Evolutionary conservation across 2,888 invertebrate genomes (phyloP).

Genomic region (Drosophila melanosoma): DNA sequence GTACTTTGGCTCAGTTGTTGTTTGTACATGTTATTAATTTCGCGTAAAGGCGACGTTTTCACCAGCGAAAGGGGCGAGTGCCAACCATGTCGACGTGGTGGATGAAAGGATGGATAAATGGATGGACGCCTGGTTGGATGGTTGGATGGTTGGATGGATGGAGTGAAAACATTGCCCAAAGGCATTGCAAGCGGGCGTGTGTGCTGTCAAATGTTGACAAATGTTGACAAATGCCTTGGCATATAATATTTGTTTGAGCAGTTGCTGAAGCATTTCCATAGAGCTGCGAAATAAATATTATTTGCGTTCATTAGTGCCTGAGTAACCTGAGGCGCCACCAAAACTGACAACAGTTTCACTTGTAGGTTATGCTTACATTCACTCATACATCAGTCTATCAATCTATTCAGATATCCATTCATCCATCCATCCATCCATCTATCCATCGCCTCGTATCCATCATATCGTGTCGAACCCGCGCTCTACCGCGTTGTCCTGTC

Average conservation of each 20-base stretch:
- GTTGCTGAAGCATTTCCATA: constrained; percentile 25
- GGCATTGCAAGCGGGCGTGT: constrained; percentile 60
- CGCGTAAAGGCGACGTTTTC: constrained; percentile 62
- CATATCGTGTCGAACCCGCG: constrained; percentile 40
- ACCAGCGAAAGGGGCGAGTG: constrained; percentile 18
- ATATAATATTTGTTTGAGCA: constrained; percentile 65
- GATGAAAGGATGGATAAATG: constrained; percentile 34
- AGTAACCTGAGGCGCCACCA: constrained; percentile 55
- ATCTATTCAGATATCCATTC: constrained; percentile 22
- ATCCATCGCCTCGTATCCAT: constrained; percentile 30
- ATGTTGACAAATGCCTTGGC: constrained; percentile 82
- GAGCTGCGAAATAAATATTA: constrained; percentile 66
- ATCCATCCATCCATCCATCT: constrained; percentile 6
- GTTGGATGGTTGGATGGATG: constrained; percentile 23
- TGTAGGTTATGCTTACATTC: constrained; percentile 16
- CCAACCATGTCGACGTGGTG: constrained; percentile 64
- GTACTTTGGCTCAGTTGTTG: constrained; percentile 69
- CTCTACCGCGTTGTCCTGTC: constrained; percentile 74
- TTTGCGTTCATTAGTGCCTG: constrained; percentile 81
- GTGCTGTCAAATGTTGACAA: constrained; percentile 82
- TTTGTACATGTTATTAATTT: constrained; percentile 79
- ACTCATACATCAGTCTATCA: constrained; percentile 7
- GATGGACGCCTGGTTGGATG: constrained; percentile 22
- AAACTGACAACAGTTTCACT: constrained; percentile 40
- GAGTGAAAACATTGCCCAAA: constrained; percentile 50